Conservation (phyloP, 1,140 invertebrate species). For the Ylistrum balloti region DNA sequence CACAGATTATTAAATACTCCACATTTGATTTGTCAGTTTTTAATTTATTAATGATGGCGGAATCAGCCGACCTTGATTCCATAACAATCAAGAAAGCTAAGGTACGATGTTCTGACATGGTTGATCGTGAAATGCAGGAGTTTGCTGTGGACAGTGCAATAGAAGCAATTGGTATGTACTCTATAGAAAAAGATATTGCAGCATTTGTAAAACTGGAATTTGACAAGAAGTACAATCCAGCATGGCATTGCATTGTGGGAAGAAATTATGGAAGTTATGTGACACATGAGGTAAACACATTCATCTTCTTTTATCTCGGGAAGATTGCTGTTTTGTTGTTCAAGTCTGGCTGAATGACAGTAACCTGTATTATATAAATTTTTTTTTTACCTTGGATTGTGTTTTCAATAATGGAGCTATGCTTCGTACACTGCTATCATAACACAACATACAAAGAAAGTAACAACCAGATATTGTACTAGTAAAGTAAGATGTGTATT, state of each 20-base stretch:
- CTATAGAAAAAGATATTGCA: not conserved
- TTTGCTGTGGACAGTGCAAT: slow-evolving; percentile 1
- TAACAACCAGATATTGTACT: no score
- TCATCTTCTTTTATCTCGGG: slow-evolving; percentile 25
- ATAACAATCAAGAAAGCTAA: not conserved
- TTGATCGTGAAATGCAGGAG: slow-evolving; percentile 14
- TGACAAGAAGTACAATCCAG: slow-evolving; percentile 23
- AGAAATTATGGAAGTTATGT: not conserved
- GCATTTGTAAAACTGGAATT: slow-evolving; percentile 34
- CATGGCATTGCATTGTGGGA: slow-evolving; percentile 14
- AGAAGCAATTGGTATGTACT: not conserved
- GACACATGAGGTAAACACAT: not conserved
- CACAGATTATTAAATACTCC: no score
- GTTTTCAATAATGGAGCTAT: not conserved
- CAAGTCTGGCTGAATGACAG: not conserved
- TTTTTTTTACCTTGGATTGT: not conserved
- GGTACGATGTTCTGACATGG: not conserved
- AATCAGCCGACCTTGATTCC: not conserved
- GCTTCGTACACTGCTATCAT: no score
- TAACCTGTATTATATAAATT: not conserved
- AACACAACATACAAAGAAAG: no score
- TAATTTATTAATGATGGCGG: not conserved
- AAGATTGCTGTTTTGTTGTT: slow-evolving; percentile 10
- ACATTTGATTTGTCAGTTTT: no score
- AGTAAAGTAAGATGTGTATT: no score